phyloP scores from a whole-genome alignment of 1,140 invertebrate genomes.

The Monomorium pharaonis region DNA sequence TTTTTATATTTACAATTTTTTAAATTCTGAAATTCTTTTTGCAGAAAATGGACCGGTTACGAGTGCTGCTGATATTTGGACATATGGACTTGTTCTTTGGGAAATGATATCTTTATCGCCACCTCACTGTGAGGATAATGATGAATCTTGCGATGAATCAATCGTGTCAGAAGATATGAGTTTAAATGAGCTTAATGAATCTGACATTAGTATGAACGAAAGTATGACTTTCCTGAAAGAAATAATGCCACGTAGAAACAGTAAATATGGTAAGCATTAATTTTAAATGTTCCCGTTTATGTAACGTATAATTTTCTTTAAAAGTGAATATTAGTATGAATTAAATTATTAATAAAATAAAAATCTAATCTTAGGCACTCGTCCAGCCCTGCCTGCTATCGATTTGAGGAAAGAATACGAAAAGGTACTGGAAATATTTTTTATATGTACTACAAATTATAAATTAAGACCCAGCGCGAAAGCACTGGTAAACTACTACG shows the following conservation, averaged over 20 bases:
- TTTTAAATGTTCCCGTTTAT: slow-evolving; percentile 19
- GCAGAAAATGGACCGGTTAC: slow-evolving; percentile 86
- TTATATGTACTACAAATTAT: slow-evolving; percentile 89
- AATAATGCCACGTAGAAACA: neutral
- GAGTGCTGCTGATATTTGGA: slow-evolving; percentile 92
- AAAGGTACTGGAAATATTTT: slow-evolving; percentile 89
- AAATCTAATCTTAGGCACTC: slow-evolving; percentile 84
- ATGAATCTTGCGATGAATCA: slow-evolving; percentile 69
- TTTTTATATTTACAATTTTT: neutral
- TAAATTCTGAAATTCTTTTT: slow-evolving; percentile 73
- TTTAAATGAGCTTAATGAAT: neutral
- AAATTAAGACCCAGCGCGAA: slow-evolving; percentile 87
- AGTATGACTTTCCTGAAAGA: slow-evolving; percentile 42
- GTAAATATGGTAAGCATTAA: slow-evolving; percentile 69
- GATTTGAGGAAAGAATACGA: slow-evolving; percentile 87
- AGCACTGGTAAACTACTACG: slow-evolving; percentile 81
- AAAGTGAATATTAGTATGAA: neutral
- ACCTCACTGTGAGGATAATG: slow-evolving; percentile 86
- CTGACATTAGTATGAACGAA: slow-evolving; percentile 49
- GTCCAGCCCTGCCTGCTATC: slow-evolving; percentile 89
- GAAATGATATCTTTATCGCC: slow-evolving; percentile 91
- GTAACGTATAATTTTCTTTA: neutral
- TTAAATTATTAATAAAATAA: slow-evolving; percentile 44
- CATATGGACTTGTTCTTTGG: slow-evolving; percentile 91
- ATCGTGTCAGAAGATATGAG: neutral